Percentiles rank a stretch among this genome's conserved stretches.
These are phyloP conservation scores for Scarus forsteni DNA, from an alignment of 2,797 vertebrate genomes.

Conservation along the genomic window DNA sequence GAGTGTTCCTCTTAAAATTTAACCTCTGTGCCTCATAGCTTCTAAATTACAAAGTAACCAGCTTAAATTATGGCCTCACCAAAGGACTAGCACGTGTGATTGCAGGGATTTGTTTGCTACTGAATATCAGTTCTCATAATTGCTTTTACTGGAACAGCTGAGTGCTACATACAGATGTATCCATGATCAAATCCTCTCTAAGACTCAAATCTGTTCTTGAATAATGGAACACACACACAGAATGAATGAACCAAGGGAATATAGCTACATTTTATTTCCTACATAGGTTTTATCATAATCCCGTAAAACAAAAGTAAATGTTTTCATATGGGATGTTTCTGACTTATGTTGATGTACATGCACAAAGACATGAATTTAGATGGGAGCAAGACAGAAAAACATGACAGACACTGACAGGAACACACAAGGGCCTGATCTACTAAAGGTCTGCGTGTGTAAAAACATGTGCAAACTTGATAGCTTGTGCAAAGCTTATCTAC, in stretches of 20 bases:
- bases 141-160: neutral
- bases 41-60: conserved; percentile 53
- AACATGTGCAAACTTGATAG: no score
- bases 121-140: neutral
- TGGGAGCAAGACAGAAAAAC: conserved; percentile 16
- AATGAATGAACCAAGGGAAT: conserved; percentile 17
- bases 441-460: no score
- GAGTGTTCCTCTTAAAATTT: conserved; percentile 30
- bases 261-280: conserved; percentile 28
- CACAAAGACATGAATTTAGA: conserved; percentile 27
- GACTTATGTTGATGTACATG: conserved; percentile 25
- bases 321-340: conserved; percentile 34
- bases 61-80: conserved; percentile 46
- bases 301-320: conserved; percentile 26
- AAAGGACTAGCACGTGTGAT: conserved; percentile 30
- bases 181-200: conserved; percentile 1
- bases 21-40: conserved; percentile 49
- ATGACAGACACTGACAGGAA: neutral
- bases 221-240: neutral
- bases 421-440: neutral
- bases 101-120: conserved; percentile 15
- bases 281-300: neutral
- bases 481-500: no score
- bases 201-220: neutral
- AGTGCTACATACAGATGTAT: neutral